A percentile compares a stretch with the other conserved stretches of the same genome.
phyloP scores from a whole-genome alignment of 2,888 invertebrate species.

The Halictus ligatus region DNA sequence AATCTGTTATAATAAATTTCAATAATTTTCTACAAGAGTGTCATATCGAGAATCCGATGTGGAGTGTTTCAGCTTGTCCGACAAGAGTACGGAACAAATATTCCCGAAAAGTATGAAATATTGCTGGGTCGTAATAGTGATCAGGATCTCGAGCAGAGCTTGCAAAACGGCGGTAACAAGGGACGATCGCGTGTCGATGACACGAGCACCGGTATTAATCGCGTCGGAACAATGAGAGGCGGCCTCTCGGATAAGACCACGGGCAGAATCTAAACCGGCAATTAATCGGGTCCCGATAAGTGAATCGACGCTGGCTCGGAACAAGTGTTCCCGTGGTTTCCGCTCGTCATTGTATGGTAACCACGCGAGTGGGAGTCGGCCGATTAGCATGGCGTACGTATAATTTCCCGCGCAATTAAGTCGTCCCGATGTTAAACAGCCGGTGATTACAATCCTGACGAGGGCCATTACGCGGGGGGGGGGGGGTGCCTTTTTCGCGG shows the following conservation, averaged over 20 bases:
- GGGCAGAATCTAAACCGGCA: neutral
- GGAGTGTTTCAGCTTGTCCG: neutral
- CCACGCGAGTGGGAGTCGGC: conserved; percentile 51
- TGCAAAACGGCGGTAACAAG: neutral
- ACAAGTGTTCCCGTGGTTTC: conserved; percentile 13
- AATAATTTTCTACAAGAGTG: too few relatives aligned
- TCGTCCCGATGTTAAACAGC: conserved; percentile 57
- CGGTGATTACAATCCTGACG: conserved; percentile 34
- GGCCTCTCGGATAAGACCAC: neutral
- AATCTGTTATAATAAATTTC: too few relatives aligned
- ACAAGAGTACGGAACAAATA: neutral
- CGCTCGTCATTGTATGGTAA: conserved; percentile 65
- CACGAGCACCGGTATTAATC: neutral
- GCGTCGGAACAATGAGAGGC: neutral
- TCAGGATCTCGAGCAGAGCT: neutral
- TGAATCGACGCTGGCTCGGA: conserved; percentile 6
- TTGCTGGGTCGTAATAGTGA: neutral
- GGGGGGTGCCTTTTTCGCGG: conserved; percentile 3
- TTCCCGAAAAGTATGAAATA: neutral
- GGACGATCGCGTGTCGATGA: neutral
- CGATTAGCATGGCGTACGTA: conserved; percentile 44
- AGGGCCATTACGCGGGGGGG: conserved; percentile 24
- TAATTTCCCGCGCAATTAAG: conserved; percentile 62
- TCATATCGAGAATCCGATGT: neutral
- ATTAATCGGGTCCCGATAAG: conserved; percentile 34